Evolutionary conservation across 2,888 invertebrate species (phyloP).

Genomic region (Drosophila testacea): DNA sequence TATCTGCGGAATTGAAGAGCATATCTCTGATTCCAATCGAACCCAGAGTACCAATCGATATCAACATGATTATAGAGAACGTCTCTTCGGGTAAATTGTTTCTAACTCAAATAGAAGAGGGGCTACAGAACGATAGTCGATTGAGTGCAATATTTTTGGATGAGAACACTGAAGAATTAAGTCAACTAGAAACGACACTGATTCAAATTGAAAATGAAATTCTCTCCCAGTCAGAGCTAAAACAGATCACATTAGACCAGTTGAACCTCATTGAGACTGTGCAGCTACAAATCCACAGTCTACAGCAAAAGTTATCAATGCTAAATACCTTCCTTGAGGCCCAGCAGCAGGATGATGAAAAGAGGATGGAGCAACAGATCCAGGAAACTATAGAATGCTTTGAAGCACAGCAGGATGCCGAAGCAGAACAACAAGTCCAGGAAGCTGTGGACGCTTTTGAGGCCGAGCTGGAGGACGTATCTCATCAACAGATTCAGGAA

Average conservation of each 20-base stretch:
- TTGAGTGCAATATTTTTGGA: constrained; percentile 64
- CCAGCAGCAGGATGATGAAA: constrained; percentile 10
- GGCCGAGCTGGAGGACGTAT: not conserved
- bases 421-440: not conserved
- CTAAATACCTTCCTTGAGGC: constrained; percentile 27
- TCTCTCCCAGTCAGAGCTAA: constrained; percentile 61
- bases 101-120: constrained; percentile 74
- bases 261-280: constrained; percentile 70
- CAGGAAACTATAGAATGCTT: not conserved
- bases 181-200: constrained; percentile 65
- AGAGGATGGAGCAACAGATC: not conserved
- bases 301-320: constrained; percentile 65
- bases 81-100: constrained; percentile 72
- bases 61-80: constrained; percentile 68
- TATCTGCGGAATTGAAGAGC: constrained; percentile 72
- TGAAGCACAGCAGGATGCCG: not conserved
- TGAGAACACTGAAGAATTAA: constrained; percentile 70
- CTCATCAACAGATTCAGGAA: constrained; percentile 10
- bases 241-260: constrained; percentile 62
- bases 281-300: constrained; percentile 65
- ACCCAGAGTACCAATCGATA: constrained; percentile 47
- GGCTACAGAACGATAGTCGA: constrained; percentile 67
- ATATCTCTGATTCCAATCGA: constrained; percentile 34
- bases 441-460: not conserved
- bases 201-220: constrained; percentile 75